These are phyloP conservation scores for Sclerodermus sp. DNA, from an alignment of 2,888 invertebrate species.

Conservation along the genomic window DNA sequence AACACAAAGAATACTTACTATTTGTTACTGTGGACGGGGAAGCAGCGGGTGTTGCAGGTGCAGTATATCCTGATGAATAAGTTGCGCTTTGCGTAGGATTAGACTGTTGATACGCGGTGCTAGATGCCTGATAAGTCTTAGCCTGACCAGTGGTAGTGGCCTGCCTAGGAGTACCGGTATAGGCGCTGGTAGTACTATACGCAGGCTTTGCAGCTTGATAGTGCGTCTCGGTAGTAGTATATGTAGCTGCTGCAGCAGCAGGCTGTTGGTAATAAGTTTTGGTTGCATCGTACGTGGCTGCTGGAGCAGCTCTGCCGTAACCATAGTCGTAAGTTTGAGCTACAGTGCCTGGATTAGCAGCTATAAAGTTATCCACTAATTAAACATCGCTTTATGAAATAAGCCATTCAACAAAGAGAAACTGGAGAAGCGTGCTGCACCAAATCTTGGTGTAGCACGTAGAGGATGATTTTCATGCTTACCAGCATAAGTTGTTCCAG, in stretches of 20 bases:
- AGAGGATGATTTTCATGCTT: constrained; percentile 20
- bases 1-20: constrained; percentile 41
- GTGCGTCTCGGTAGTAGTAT: constrained; percentile 68
- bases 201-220: constrained; percentile 70
- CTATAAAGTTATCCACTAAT: constrained; percentile 20
- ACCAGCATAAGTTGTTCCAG: constrained; percentile 71
- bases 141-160: constrained; percentile 60
- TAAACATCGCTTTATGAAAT: neutral
- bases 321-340: constrained; percentile 71
- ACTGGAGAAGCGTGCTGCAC: neutral
- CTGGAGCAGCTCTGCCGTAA: constrained; percentile 66
- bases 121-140: constrained; percentile 55
- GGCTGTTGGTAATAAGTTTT: constrained; percentile 85
- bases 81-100: constrained; percentile 53
- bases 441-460: neutral
- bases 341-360: constrained; percentile 59
- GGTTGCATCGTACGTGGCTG: constrained; percentile 77
- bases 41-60: constrained; percentile 54
- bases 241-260: constrained; percentile 68
- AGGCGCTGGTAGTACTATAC: constrained; percentile 71
- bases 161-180: constrained; percentile 64
- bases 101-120: constrained; percentile 54
- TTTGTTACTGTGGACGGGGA: constrained; percentile 51
- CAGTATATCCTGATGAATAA: constrained; percentile 53
- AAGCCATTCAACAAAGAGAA: neutral